Evolutionary conservation across 1,140 invertebrate genomes (phyloP).

Genomic region (Macrobrachium nipponense): DNA sequence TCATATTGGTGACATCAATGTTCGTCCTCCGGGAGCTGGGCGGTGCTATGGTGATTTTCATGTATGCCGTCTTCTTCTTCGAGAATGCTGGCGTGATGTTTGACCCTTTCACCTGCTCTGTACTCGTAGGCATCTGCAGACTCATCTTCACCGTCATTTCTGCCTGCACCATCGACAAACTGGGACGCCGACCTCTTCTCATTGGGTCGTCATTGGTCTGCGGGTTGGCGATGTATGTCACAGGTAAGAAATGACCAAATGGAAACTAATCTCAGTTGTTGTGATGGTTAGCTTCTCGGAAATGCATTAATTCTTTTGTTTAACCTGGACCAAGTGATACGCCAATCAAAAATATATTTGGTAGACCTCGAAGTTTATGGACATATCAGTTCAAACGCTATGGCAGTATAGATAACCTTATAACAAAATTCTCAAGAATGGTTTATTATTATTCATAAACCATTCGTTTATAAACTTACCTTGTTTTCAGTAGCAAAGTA

Average conservation of each 20-base stretch:
- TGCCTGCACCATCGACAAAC: slow-evolving; percentile 37
- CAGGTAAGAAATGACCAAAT: slow-evolving; percentile 10
- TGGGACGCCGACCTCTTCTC: slow-evolving; percentile 51
- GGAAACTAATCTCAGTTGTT: no score
- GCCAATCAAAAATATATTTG: no score
- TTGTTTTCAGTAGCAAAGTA: no score
- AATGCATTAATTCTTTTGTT: not conserved
- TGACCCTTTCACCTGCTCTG: slow-evolving; percentile 57
- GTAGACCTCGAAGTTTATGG: no score
- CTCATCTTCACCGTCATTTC: slow-evolving; percentile 46
- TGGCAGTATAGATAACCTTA: no score
- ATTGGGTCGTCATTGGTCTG: slow-evolving; percentile 39
- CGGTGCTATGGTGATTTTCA: slow-evolving; percentile 56
- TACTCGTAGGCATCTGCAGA: slow-evolving; percentile 36
- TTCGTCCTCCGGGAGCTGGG: slow-evolving; percentile 50
- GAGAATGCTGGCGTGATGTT: slow-evolving; percentile 48
- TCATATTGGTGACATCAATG: slow-evolving; percentile 42
- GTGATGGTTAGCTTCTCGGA: not conserved
- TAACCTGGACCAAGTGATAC: no score
- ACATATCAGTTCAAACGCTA: no score
- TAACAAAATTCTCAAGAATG: no score
- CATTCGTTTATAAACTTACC: no score
- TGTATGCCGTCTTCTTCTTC: slow-evolving; percentile 60
- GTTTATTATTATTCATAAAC: no score
- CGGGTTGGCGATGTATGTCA: slow-evolving; percentile 37